Percentiles rank a stretch among this genome's conserved stretches.
phyloP scores from a whole-genome alignment of 2,888 invertebrate genomes.

The Agelastica alni region DNA sequence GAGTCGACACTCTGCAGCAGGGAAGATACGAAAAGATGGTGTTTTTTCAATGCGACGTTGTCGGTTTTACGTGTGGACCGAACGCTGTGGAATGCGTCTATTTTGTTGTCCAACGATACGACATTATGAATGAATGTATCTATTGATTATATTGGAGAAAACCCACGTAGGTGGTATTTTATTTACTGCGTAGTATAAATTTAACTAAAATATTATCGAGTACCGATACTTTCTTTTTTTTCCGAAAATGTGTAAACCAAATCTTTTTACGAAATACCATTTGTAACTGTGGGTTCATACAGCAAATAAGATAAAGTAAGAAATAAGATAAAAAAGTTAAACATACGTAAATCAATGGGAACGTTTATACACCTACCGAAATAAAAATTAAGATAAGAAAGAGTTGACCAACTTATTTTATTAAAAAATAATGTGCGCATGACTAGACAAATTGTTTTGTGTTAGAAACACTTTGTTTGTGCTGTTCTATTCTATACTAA shows the following conservation, averaged over 20 bases:
- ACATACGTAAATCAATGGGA: no score
- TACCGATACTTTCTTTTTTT: neutral
- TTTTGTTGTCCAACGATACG: constrained; percentile 3
- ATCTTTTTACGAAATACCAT: neutral
- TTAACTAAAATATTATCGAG: neutral
- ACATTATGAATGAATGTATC: constrained; percentile 8
- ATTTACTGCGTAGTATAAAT: neutral
- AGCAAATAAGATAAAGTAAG: no score
- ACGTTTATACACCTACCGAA: no score
- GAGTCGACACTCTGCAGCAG: no score
- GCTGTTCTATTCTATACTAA: no score
- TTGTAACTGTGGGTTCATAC: neutral
- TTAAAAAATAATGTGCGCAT: no score
- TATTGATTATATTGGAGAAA: constrained; percentile 5
- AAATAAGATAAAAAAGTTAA: no score
- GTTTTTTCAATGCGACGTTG: constrained; percentile 20
- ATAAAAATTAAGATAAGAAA: no score
- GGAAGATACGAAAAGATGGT: constrained; percentile 30
- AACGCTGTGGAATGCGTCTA: neutral
- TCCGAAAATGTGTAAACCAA: no score
- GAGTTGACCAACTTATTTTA: no score
- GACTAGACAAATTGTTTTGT: no score
- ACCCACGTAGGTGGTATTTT: constrained; percentile 1
- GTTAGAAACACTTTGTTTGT: no score
- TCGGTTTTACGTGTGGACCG: constrained; percentile 2